These are phyloP conservation scores for Parnassius smintheus DNA, from an alignment of 2,888 invertebrate species.

Conservation along the genomic window DNA sequence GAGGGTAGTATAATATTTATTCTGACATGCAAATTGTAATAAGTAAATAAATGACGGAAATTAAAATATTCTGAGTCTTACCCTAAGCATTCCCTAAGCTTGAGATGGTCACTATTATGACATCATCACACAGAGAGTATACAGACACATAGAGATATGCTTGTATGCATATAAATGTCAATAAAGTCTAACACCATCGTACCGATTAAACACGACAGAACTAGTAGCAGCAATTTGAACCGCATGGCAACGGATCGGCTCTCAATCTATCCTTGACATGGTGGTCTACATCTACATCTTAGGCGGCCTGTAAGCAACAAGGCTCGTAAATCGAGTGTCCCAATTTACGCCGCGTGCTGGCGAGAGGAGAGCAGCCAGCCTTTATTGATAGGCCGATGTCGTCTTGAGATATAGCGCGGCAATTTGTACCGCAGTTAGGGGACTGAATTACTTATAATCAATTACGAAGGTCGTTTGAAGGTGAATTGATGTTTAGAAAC, in stretches of 20 bases:
- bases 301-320: conserved; percentile 28
- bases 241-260: conserved; percentile 24
- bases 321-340: conserved; percentile 41
- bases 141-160: too few relatives aligned
- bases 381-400: conserved; percentile 75
- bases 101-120: too few relatives aligned
- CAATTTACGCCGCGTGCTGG: conserved; percentile 39
- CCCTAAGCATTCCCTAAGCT: too few relatives aligned
- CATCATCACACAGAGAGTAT: too few relatives aligned
- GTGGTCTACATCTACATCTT: conserved; percentile 30
- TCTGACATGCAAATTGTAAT: too few relatives aligned
- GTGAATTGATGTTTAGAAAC: conserved; percentile 30
- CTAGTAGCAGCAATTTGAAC: conserved; percentile 23
- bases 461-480: conserved; percentile 33
- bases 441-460: conserved; percentile 45
- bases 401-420: conserved; percentile 63
- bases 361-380: conserved; percentile 29
- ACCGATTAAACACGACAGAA: conserved; percentile 24
- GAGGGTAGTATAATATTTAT: too few relatives aligned
- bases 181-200: background rate
- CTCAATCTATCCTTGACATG: conserved; percentile 36
- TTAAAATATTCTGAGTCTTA: too few relatives aligned
- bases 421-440: conserved; percentile 49
- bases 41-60: too few relatives aligned
- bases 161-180: too few relatives aligned